Evolutionary conservation across 2,888 invertebrate genomes (phyloP).

Genomic region (Myopa tessellatipennis): DNA sequence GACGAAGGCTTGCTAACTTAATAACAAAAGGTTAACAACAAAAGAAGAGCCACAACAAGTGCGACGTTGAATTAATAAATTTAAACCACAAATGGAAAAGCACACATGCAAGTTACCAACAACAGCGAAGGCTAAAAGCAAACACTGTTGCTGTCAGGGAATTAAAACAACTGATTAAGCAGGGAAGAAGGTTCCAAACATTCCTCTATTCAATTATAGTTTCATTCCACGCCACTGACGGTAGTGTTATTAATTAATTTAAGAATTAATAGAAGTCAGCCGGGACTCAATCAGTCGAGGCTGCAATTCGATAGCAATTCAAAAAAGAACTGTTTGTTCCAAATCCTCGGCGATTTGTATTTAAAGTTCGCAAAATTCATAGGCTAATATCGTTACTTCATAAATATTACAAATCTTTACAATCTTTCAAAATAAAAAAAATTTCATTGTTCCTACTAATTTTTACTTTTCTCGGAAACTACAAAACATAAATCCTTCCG

Average conservation of each 20-base stretch:
- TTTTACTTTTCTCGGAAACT: too few species aligned
- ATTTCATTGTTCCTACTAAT: too few species aligned
- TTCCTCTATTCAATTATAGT: conserved; percentile 5
- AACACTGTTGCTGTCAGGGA: background rate
- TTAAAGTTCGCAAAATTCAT: too few species aligned
- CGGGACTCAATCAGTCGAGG: too few species aligned
- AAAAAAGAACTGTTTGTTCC: background rate
- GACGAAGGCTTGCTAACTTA: background rate
- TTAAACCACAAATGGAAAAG: conserved; percentile 26
- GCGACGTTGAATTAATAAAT: conserved; percentile 1
- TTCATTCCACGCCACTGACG: background rate
- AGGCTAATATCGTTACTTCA: too few species aligned
- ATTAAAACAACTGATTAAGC: conserved; percentile 17
- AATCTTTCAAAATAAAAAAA: too few species aligned
- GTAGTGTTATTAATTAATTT: conserved; percentile 25
- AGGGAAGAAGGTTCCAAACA: background rate
- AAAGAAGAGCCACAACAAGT: background rate
- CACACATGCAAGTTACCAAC: background rate
- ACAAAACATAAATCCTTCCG: too few species aligned
- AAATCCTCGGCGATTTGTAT: background rate
- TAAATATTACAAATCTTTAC: too few species aligned
- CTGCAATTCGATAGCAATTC: background rate
- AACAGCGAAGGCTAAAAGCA: background rate
- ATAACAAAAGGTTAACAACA: conserved; percentile 17
- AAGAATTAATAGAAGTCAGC: background rate